Evolutionary conservation across 1,140 invertebrate genomes (phyloP).

Genomic region (Drosophila gunungcola): DNA sequence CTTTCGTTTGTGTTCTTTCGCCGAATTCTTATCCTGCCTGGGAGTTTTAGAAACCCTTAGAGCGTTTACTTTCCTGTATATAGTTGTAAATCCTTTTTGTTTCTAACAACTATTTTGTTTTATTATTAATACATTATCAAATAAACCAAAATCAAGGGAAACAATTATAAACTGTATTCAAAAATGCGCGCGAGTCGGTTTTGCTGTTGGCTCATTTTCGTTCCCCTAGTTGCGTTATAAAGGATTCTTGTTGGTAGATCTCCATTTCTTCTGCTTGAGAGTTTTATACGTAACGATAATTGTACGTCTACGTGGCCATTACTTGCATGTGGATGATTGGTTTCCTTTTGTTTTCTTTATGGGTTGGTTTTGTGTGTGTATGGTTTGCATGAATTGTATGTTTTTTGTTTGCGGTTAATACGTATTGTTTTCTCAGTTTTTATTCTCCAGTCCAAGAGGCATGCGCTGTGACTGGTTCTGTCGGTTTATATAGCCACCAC

Average conservation of each 20-base stretch:
- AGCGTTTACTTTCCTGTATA: constrained; percentile 57
- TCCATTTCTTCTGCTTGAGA: constrained; percentile 47
- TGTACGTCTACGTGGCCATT: constrained; percentile 66
- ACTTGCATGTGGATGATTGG: constrained; percentile 47
- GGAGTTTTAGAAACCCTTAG: constrained; percentile 72
- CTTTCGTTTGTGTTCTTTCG: constrained; percentile 4
- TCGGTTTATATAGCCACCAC: constrained; percentile 71
- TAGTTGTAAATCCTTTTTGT: constrained; percentile 44
- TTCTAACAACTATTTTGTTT: constrained; percentile 71
- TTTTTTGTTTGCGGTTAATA: constrained; percentile 55
- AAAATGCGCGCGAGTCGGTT: constrained; percentile 56
- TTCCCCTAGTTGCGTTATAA: constrained; percentile 24
- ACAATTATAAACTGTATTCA: constrained; percentile 67
- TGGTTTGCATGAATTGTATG: constrained; percentile 54
- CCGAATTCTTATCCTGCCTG: constrained; percentile 17
- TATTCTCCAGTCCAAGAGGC: constrained; percentile 76
- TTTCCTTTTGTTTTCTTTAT: constrained; percentile 24
- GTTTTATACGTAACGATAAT: constrained; percentile 65
- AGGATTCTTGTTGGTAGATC: constrained; percentile 36
- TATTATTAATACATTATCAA: constrained; percentile 77
- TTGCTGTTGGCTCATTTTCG: constrained; percentile 18
- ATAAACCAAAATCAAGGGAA: constrained; percentile 73
- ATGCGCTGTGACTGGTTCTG: constrained; percentile 73
- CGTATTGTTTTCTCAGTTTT: constrained; percentile 72
- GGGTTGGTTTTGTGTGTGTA: constrained; percentile 33